Evolutionary conservation across 2,113 vertebrate genomes (phyloP), one percentile per base, ranked within the genome.

Genomic region (Labrus mixtus): DNA sequence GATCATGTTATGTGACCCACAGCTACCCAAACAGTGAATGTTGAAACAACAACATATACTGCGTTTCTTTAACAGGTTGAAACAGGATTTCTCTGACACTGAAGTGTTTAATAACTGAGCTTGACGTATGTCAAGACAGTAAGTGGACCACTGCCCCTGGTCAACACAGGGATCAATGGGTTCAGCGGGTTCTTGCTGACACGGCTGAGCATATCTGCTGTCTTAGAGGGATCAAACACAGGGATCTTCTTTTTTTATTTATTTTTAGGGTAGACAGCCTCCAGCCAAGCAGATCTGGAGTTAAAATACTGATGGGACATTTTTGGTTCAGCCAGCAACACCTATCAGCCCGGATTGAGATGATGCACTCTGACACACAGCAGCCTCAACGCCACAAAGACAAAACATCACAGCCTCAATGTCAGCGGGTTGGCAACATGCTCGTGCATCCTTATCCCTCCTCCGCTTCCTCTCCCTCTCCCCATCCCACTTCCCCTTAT

Each of bases 321-420:
- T 43, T 33, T 29, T 16, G 33, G 41, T 65, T 50, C 16, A 10
- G 50, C 41, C 13, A 7, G 36, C 0, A 13, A 76, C 57, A 36
- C 15, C 15, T 7, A 43, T 56, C 20, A 36, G 15, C 36, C 64
- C 6, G 51, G 51, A 50, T n/a, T 7, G 0, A 4, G 39, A 55
- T 54, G 20, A 69, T 25, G 29, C 50, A 23, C 7, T 19, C 57
- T 48, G 65, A 70, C 59, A 50, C 29, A 29, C 20, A n/a, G 66
- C 51, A 25, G 75, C 75, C 29, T 56, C 50, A 1, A 33, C 58
- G 1, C 16, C 66, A 39, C 65, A 1, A 56, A 77, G 59, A 63
- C 51, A 63, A 77, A 69, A 70, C 58, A 41, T 50, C 8, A 20
- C 50, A 50, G 75, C 57, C 39, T 46, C 50, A 36, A 48, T 57